A percentile compares a stretch with the other conserved stretches of the same genome.
Conservation (phyloP, 2,797 vertebrate genomes). For the Sebastes iracundus region DNA sequence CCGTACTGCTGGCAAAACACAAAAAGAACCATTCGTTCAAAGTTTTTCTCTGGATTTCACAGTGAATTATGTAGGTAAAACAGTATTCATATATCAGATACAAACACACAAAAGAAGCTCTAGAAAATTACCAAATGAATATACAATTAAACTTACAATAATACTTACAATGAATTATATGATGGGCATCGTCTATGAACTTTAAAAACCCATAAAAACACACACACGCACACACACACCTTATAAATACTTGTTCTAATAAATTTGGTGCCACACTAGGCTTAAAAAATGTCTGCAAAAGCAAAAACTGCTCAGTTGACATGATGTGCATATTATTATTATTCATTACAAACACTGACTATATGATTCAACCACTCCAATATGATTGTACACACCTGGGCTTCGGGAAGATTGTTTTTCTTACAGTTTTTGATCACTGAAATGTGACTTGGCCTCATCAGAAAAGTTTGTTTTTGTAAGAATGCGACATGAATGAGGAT, state of each 20-base stretch:
- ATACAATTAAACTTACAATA: constrained; percentile 79
- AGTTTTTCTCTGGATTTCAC: constrained; percentile 73
- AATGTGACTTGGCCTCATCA: constrained; percentile 58
- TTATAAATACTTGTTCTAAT: constrained; percentile 80
- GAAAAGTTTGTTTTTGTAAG: constrained; percentile 32
- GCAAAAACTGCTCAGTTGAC: constrained; percentile 54
- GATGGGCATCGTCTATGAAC: constrained; percentile 60
- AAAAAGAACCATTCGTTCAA: constrained; percentile 47
- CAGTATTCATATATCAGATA: constrained; percentile 68
- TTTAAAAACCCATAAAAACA: constrained; percentile 68
- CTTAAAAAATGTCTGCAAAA: constrained; percentile 69
- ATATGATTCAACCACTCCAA: constrained; percentile 56
- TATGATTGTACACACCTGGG: constrained; percentile 63
- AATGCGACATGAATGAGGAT: constrained; percentile 43
- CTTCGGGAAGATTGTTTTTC: constrained; percentile 28
- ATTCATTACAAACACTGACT: constrained; percentile 71
- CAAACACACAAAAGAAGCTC: constrained; percentile 59
- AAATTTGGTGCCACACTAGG: constrained; percentile 70
- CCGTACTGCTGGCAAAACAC: constrained; percentile 55
- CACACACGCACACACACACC: constrained; percentile 51
- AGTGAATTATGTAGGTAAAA: constrained; percentile 75
- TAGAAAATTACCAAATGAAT: constrained; percentile 73
- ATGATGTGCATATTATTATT: constrained; percentile 66
- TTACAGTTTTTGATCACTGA: constrained; percentile 30
- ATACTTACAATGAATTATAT: constrained; percentile 79